Conservation (phyloP, 2,113 vertebrate species). For the human (Homo sapiens) region DNA sequence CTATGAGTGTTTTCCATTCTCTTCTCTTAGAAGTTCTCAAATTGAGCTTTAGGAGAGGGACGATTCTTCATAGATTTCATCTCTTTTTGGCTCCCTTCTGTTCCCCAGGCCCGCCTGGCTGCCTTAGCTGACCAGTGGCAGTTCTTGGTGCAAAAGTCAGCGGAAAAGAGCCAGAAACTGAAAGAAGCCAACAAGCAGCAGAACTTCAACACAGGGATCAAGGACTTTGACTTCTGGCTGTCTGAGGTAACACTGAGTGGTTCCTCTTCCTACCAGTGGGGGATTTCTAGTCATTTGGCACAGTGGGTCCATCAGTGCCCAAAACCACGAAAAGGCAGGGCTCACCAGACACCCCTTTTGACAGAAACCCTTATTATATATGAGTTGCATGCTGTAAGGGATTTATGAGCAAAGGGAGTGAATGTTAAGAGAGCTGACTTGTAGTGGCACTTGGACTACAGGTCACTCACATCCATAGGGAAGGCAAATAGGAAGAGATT, state of each 20-base stretch:
- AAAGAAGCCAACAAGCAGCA: conserved; percentile 99
- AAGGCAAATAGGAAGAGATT: fast-evolving
- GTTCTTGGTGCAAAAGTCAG: conserved; percentile 98
- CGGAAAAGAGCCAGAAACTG: conserved; percentile 98
- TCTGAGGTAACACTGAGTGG: conserved; percentile 89
- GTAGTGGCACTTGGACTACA: fast-evolving
- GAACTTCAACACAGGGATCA: conserved; percentile 99
- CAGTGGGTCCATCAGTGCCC: fast-evolving
- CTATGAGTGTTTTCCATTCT: fast-evolving
- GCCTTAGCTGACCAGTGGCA: conserved; percentile 98
- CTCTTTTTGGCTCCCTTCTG: neutral
- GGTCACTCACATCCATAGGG: neutral
- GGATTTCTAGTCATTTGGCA: fast-evolving
- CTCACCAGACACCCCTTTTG: fast-evolving
- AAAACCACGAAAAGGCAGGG: too few species aligned
- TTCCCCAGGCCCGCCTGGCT: conserved; percentile 88
- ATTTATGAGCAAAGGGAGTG: neutral
- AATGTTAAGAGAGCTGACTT: neutral
- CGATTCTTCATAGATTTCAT: fast-evolving
- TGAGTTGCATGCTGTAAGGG: too few species aligned
- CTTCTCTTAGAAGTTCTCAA: neutral
- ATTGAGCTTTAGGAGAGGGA: too few species aligned
- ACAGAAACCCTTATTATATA: neutral
- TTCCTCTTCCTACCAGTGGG: neutral
- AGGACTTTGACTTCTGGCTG: conserved; percentile 99